Base-by-base conservation (phyloP, 2,797 vertebrate species). In the Monodelphis domestica region DNA sequence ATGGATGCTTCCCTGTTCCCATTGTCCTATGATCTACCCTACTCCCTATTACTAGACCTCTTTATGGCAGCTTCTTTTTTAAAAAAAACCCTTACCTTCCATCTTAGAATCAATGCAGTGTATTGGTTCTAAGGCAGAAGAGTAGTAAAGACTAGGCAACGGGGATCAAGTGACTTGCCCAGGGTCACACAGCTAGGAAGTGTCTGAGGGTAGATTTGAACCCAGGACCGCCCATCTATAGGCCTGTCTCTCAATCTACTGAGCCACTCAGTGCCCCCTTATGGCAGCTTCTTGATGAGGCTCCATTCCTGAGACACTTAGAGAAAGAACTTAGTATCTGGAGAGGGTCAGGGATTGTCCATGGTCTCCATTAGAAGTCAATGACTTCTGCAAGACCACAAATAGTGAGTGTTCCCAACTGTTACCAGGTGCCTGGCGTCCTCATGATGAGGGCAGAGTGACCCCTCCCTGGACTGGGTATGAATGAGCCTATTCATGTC, bases 361-460 rank as follows among this genome's bases (percentile, higher is more conserved):
- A 78, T 93, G 78, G 89, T 88, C 78, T 90, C 53, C 91, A 88
- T 94, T 95, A 70, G 94, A 96, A 89, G 63, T 38, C 30, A 51
- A 30, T 55, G 59, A 78, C 88, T 94, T 93, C 93, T 88, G 90
- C 95, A 89, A 88, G 56, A 12, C 84, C 90, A 92, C 87, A 95
- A 93, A 93, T 87, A 92, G n/a, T 28, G 1, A 78, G 17, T 89
- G 70, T 96, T 95, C 90, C 95, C 97, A 51, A 4, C 29, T 92
- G 91, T 21, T 52, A 38, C 95, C 93, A 96, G 70, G 93, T 94
- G 70, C 94, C 89, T 30, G 91, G 94, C 92, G 54, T 24, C 91
- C 54, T 2, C 70, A 0, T 26, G 52, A 17, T 57, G 33, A 4
- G 45, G 63, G 94, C 14, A 3, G 52, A 63, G 87, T 95, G 89